These are phyloP conservation scores for Pomacea canaliculata DNA, from an alignment of 2,888 invertebrate genomes.

Conservation along the genomic window DNA sequence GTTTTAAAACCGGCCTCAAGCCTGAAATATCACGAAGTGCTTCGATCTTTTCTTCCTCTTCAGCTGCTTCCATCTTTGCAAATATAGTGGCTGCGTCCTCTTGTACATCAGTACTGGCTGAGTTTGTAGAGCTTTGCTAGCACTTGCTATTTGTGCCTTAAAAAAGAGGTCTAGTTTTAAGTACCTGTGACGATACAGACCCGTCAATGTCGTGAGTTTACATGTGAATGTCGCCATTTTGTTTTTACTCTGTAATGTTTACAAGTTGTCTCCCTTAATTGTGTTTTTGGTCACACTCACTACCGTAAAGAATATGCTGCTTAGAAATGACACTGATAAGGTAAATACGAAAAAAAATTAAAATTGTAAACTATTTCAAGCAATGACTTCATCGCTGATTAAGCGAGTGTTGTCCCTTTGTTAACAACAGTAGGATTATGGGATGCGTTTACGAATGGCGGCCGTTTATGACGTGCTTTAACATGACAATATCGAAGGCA, in stretches of 20 bases:
- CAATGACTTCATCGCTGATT: too few species aligned
- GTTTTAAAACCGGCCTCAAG: background rate
- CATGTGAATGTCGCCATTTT: background rate
- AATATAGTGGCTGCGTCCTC: background rate
- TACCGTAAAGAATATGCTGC: too few species aligned
- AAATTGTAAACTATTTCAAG: too few species aligned
- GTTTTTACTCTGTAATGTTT: background rate
- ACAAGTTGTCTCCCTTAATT: background rate
- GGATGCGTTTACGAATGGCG: constrained; percentile 34
- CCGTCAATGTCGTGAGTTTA: constrained; percentile 3
- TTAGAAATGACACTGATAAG: too few species aligned
- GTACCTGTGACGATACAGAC: background rate
- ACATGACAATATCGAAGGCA: constrained; percentile 22
- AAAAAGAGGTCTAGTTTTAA: background rate
- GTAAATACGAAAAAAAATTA: too few species aligned
- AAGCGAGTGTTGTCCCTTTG: constrained; percentile 8
- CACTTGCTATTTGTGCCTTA: background rate
- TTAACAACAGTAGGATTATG: constrained; percentile 10
- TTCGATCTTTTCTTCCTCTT: constrained; percentile 2
- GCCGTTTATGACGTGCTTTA: constrained; percentile 31
- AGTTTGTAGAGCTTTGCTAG: background rate
- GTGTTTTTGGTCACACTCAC: too few species aligned
- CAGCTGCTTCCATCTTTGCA: constrained; percentile 7
- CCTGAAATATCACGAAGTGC: constrained; percentile 16
- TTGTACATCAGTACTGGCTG: background rate